Evolutionary conservation across 1,140 invertebrate species (phyloP).

Genomic region (Cotesia typhae): DNA sequence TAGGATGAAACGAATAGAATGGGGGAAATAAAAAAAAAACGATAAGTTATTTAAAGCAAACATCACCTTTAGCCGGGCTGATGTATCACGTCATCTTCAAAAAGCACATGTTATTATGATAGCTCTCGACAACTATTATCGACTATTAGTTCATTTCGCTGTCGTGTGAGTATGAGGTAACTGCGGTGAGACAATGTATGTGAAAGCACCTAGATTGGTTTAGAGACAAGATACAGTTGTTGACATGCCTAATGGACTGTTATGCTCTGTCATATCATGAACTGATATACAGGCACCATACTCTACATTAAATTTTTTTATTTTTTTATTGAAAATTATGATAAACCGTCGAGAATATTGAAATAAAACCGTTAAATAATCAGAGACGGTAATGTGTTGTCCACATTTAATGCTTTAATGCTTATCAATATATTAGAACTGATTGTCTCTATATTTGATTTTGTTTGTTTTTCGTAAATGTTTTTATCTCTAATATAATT

Average conservation of each 20-base stretch:
- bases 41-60: slow-evolving; percentile 6
- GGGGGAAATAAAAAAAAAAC: not conserved
- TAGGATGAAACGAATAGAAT: too few species aligned
- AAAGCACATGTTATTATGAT: slow-evolving; percentile 39
- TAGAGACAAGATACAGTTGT: slow-evolving; percentile 45
- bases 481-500: too few species aligned
- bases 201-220: slow-evolving; percentile 45
- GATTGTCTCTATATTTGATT: too few species aligned
- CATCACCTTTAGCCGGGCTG: slow-evolving; percentile 14
- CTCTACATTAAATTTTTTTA: slow-evolving; percentile 12
- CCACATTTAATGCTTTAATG: too few species aligned
- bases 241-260: slow-evolving; percentile 55
- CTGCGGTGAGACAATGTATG: slow-evolving; percentile 19
- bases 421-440: too few species aligned
- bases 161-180: not conserved
- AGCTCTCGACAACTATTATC: slow-evolving; percentile 50
- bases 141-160: slow-evolving; percentile 44
- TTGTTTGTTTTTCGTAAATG: too few species aligned
- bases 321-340: not conserved
- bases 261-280: slow-evolving; percentile 41
- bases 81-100: slow-evolving; percentile 14
- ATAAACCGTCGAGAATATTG: not conserved
- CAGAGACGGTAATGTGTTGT: too few species aligned
- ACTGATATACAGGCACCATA: slow-evolving; percentile 33
- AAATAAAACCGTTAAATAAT: too few species aligned